Evolutionary conservation across 2,113 vertebrate species (phyloP), one percentile per base, ranked within the genome.

Genomic region (Nannospalax galili): DNA sequence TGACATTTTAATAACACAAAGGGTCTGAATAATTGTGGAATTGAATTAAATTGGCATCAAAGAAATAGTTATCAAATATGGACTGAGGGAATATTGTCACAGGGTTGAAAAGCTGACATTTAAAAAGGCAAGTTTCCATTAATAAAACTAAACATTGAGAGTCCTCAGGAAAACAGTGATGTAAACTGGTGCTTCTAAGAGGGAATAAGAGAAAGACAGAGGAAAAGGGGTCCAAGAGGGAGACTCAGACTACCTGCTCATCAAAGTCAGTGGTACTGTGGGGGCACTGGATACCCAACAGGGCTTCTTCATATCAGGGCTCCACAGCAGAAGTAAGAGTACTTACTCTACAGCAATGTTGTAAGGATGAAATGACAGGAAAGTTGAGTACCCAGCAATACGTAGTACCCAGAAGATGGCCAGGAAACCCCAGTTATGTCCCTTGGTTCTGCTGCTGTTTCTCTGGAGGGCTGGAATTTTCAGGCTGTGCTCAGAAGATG

Each of bases 1-100:
- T 16, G 90, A 17, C 56, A 80, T 88, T 85, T 91, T 92, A 56
- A 37, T 73, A 96, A 37, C 28, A 60, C 62, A 81, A 93, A 89
- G 37, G 2, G 1, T 67, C 60, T 52, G 69, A 78, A 77, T 78
- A 75, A 85, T 85, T 90, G 45, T 70, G 84, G 35, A 93, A 35
- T 81, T 69, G 64, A 24, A 30, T 24, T 88, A 82, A 85, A 22
- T 62, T 35, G 17, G 52, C 37, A 79, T 77, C 30, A 92, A 35
- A 81, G 74, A 37, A 64, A 17, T 24, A 11, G 42, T 37, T 77
- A 40, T 88, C 42, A 84, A 77, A 78, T 77, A 84, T 72, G 86
- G 7, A 91, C 60, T 72, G 32, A 26, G 20, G 35, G 3, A 73
- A 45, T 73, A 28, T 72, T 93, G 78, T 67, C 28, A 84, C 1